Evolutionary conservation across 1,140 invertebrate species (phyloP), one percentile per base, ranked within the genome.

Genomic region (Drosophila albomicans): DNA sequence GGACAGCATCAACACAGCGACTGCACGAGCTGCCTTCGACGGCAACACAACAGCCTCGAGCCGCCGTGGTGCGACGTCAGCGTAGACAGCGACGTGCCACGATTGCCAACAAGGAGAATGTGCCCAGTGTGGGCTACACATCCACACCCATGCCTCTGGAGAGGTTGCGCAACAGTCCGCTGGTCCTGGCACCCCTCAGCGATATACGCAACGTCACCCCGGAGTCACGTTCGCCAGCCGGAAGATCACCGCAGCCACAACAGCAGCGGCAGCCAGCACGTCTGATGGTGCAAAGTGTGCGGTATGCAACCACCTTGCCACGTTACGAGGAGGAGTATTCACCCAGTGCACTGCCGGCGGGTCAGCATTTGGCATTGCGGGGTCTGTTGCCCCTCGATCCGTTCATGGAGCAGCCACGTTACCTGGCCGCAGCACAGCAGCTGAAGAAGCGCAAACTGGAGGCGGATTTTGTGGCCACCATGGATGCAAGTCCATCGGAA

Each of bases 131-230:
- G 25, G 64, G 72, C 35, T 85, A 75, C 43, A 80, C 86, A 10
- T 91, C 91, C n/a, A 92, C 91, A 13, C 91, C 91, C 0, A 81
- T 90, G 82, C 74, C 86, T 5, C 32, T 64, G 15, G 4, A 56
- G 0, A 28, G 81, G n/a, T 54, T 63, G 57, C 71, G 81, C 8
- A 92, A 92, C 45, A 92, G 91, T 65, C 91, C 91, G 0, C 20
- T 92, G 46, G 84, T 91, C 1, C 35, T 91, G 78, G 79, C 90
- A 0, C 91, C 91, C 2, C 70, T 92, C 3, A 81, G 77, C 58
- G 91, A 92, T n/a, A 91, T 92, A 43, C 82, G 78, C 6, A 92
- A 92, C 32, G 62, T 91, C 0, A 91, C 91, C 28, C 91, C 91
- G 0, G 84, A 84, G 67, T 3, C 57, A 5, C 35, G 35, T 10